Evolutionary conservation across 2,113 vertebrate genomes (phyloP), one percentile per base, ranked within the genome.

Genomic region (Hydrochoerus hydrochaeris): DNA sequence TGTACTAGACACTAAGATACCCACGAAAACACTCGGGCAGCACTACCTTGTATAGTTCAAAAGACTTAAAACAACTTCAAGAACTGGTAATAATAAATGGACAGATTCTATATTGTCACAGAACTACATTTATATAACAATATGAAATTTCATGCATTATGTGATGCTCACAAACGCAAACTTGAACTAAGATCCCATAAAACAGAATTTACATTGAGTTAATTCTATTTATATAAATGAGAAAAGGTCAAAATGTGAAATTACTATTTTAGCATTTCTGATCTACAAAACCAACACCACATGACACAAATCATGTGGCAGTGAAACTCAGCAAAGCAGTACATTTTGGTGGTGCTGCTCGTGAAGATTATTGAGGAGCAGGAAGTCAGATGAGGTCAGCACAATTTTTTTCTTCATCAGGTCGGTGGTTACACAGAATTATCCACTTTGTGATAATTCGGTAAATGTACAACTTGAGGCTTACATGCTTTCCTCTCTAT

Each of bases 81-180:
- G 44, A 52, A 52, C 10, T 69, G 41, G 62, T 54, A 77, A 63
- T 3, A 92, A 75, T 28, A 89, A 88, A 87, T 41, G 5, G 49
- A 49, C 49, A 35, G 20, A 77, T 7, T 28, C 28, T 41, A 46
- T 62, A 62, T 3, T 44, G 60, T 69, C 13, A 90, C 0, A 85
- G 38, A 94, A 60, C 0, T 28, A 90, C 24, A 69, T 80, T 75
- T 77, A 86, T 8, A 63, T 16, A 92, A 20, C n/a, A 84, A 62
- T 73, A 77, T 38, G 69, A 65, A 65, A 22, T 85, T 86, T 30
- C 75, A 83, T 28, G 17, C 11, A 95, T 7, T 91, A 20, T 44
- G n/a, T 84, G 41, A 93, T 88, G n/a, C 9, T 85, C 49, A 86
- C 22, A 84, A 90, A 96, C 89, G 67, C 71, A 95, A 84, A 44